These are phyloP conservation scores for Acrossocheilus fasciatus DNA, from an alignment of 2,797 vertebrate species.

Conservation along the genomic window DNA sequence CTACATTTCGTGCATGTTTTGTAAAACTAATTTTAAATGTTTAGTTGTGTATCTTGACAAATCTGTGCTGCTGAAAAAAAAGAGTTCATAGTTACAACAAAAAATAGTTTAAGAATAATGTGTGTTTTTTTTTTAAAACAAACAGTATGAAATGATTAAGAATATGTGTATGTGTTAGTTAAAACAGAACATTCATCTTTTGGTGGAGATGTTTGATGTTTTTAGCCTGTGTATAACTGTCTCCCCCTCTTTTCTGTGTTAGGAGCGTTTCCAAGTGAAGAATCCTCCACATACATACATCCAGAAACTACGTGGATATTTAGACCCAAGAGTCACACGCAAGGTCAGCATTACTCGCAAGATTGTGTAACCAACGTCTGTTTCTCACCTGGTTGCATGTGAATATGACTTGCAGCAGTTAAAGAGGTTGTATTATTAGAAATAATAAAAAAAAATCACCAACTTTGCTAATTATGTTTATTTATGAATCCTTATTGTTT, in stretches of 20 bases:
- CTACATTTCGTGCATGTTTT: neutral
- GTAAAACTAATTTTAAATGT: neutral
- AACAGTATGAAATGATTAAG: neutral
- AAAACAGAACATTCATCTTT: constrained; percentile 4
- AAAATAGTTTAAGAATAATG: neutral
- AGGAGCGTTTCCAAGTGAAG: constrained; percentile 99
- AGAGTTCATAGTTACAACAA: neutral
- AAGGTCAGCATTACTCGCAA: constrained; percentile 83
- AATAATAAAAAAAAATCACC: neutral
- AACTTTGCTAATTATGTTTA: neutral
- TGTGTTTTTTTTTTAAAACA: neutral
- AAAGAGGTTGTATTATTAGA: neutral
- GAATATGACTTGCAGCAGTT: neutral
- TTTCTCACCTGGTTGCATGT: neutral
- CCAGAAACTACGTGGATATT: constrained; percentile 94
- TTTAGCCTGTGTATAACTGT: constrained; percentile 38
- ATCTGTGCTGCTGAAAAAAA: neutral
- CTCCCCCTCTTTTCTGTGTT: constrained; percentile 50
- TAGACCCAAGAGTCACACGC: constrained; percentile 95
- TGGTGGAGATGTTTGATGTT: neutral
- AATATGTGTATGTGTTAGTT: neutral
- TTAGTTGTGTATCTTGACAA: constrained; percentile 12
- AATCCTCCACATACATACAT: constrained; percentile 98
- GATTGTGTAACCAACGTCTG: neutral
- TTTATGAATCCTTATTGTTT: neutral